phyloP scores from a whole-genome alignment of 2,113 vertebrate species.

The Gobius niger region DNA sequence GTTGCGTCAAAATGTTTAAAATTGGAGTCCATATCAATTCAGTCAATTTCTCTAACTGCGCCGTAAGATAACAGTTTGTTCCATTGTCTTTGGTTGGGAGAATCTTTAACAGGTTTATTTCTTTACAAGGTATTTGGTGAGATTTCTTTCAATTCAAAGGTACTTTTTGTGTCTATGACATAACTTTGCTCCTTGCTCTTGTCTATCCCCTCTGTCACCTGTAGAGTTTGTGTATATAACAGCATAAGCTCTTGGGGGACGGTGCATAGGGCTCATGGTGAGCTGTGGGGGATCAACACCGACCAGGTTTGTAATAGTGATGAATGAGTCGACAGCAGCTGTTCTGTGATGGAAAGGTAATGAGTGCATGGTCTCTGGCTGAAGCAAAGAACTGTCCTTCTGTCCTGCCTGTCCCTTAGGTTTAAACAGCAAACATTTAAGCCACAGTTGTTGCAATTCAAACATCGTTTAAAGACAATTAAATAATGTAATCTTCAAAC shows the following conservation, averaged over 20 bases:
- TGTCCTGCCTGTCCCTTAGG: constrained; percentile 73
- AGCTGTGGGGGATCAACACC: constrained; percentile 64
- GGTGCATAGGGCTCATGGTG: constrained; percentile 59
- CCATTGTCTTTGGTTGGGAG: too few species aligned
- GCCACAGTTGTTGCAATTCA: constrained; percentile 57
- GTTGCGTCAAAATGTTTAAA: too few species aligned
- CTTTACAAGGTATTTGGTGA: too few species aligned
- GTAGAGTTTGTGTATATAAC: constrained; percentile 62
- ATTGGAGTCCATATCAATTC: too few species aligned
- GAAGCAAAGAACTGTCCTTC: constrained; percentile 76
- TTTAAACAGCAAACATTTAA: constrained; percentile 68
- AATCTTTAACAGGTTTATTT: too few species aligned
- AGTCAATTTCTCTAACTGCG: too few species aligned
- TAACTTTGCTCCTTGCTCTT: constrained; percentile 23
- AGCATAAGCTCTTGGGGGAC: constrained; percentile 38
- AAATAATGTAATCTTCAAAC: background rate
- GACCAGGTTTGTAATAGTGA: constrained; percentile 80
- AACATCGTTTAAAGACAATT: constrained; percentile 29
- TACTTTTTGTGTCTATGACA: constrained; percentile 38
- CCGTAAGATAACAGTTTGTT: too few species aligned
- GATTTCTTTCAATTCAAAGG: constrained; percentile 29
- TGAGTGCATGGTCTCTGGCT: constrained; percentile 76
- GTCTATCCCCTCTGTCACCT: constrained; percentile 53
- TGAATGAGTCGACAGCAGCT: constrained; percentile 76
- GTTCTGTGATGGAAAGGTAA: constrained; percentile 86